Base-by-base conservation (phyloP, 2,113 vertebrate genomes). In the Aramus guarauna region DNA sequence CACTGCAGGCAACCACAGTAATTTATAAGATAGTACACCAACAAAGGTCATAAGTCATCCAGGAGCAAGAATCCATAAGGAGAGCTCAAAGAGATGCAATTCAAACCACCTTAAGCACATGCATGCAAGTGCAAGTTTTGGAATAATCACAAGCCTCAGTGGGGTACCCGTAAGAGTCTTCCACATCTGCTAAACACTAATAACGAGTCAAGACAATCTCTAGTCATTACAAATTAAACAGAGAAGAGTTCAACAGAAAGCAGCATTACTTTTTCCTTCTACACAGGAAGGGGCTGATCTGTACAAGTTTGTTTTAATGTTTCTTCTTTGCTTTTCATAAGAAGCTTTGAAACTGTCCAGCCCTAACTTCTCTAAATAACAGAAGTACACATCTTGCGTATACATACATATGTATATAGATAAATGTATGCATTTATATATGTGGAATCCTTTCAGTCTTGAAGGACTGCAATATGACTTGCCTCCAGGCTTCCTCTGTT, bases 401-500 rank as follows among this genome's bases (percentile, higher is more conserved):
- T 10, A 47, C 12, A 19, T 12, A 32, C 5, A 11, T 18, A 5
- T 5, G 7, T 18, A 41, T 12, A 12, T 16, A 19, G 16, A 21
- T 12, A 39, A 36, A 26, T 7, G 11, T 21, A 37, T 41, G 48
- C 23, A 64, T 50, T 43, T 39, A 29, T 39, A 20, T 19, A 15
- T 5, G 7, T 66, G 59, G 8, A 88, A 68, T 27, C 34, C 78
- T 37, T 72, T 63, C 50, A 53, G n/a, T n/a, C 37, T 41, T 47
- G 15, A 56, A 72, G 24, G 21, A 34, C 22, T 84, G 62, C 58
- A 83, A 18, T 2, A 29, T 7, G 13, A 34, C 78, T 95, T 96
- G 98, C 99, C 96, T 98, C 96, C 98, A 98, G 32, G 98, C 97
- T 84, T 99, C 98, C 81, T 99, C 98, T 5, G 98, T 98, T 94